Evolutionary conservation across 2,888 invertebrate genomes (phyloP), one percentile per base, ranked within the genome.

Genomic region (Drosophila falleni): DNA sequence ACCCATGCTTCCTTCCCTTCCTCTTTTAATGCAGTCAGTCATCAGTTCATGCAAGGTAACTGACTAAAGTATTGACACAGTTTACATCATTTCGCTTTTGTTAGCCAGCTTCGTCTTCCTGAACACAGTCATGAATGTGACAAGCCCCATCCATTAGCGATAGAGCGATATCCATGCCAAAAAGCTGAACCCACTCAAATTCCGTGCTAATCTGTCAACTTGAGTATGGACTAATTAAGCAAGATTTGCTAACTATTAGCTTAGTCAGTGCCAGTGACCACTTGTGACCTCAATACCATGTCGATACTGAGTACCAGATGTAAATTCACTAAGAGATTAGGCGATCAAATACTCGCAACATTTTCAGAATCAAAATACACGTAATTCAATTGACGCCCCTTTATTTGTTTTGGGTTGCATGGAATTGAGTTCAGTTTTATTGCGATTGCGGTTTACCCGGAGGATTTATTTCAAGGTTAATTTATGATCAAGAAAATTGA

Each of bases 61-160:
- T 75, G 73, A 76, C 62, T 60, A 78, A 85, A 80, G 81, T 80
- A 88, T 81, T 88, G 86, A 78, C 86, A 81, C 80, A 81, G 64
- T 83, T 83, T 67, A 49, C 55, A 51, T 49, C 55, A 62, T 63
- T 63, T 76, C 78, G 74, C 50, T 66, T 75, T 61, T 69, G 71
- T 68, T 68, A 33, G 54, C 41, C 51, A 58, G 53, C 23, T 50
- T 69, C 59, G 66, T 72, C 81, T 80, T 84, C 81, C 87, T 84
- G 79, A 47, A 62, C 60, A 42, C 58, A 54, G 58, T 67, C 33
- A 61, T 62, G 63, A 55, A 50, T 59, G 62, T 35, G 37, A 39
- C 33, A 9, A 16, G 19, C 31, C 31, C 16, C 15, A 41, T 42
- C 54, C 15, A 23, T 23, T 46, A 31, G 23, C n/a, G 39, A 11